Evolutionary conservation across 2,797 vertebrate genomes (phyloP).

Genomic region (Masticophis lateralis): DNA sequence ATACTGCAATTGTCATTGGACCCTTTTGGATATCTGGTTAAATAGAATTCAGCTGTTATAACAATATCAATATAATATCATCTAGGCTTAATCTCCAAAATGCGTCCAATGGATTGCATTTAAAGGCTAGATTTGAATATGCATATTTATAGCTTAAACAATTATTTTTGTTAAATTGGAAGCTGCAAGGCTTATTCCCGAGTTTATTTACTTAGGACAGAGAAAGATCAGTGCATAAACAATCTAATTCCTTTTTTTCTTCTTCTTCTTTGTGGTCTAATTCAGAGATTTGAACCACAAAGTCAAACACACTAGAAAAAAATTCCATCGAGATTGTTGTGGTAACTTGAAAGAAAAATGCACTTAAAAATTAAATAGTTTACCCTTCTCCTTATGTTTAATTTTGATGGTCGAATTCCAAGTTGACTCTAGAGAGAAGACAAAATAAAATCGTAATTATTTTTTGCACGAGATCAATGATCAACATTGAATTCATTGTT

Average conservation of each 20-base stretch:
- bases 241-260: not conserved
- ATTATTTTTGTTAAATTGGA: not conserved
- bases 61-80: not conserved
- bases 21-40: not conserved
- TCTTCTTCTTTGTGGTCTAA: not conserved
- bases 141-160: too few species aligned
- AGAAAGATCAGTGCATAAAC: not conserved
- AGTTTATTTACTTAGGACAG: not conserved
- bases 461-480: not conserved
- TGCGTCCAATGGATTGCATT: not conserved
- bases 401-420: conserved; percentile 28
- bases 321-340: not conserved
- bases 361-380: conserved; percentile 13
- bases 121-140: not conserved
- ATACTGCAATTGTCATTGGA: not conserved
- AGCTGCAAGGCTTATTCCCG: not conserved
- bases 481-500: not conserved
- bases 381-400: conserved; percentile 51
- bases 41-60: not conserved
- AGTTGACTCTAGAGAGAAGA: conserved; percentile 46
- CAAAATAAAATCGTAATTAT: not conserved
- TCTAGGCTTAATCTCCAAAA: not conserved
- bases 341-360: not conserved
- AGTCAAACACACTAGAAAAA: too few species aligned
- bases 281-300: not conserved